These are phyloP conservation scores for Agrilus planipennis DNA, from an alignment of 1,140 invertebrate genomes.

Conservation along the genomic window DNA sequence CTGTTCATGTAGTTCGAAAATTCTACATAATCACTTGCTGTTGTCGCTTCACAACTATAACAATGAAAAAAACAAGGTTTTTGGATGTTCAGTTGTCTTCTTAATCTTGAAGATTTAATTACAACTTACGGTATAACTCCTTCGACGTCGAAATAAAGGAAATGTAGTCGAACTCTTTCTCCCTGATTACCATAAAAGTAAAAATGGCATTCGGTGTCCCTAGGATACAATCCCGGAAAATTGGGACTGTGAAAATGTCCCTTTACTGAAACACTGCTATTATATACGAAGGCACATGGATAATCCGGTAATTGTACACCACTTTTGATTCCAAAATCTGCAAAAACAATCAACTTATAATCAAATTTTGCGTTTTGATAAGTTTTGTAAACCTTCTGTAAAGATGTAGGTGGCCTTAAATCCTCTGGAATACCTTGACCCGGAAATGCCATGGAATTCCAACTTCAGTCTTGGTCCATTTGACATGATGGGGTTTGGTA, in stretches of 20 bases:
- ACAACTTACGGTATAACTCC: constrained; percentile 74
- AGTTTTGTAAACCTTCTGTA: constrained; percentile 64
- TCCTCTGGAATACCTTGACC: constrained; percentile 60
- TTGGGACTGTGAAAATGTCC: constrained; percentile 87
- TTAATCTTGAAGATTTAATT: neutral
- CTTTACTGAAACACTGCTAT: constrained; percentile 62
- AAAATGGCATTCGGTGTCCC: constrained; percentile 89
- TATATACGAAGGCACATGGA: constrained; percentile 73
- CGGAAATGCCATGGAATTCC: constrained; percentile 63
- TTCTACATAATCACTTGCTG: constrained; percentile 86
- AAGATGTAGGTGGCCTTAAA: constrained; percentile 82
- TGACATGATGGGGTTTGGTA: constrained; percentile 79
- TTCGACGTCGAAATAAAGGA: constrained; percentile 85
- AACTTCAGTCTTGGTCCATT: constrained; percentile 70
- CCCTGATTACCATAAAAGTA: constrained; percentile 75
- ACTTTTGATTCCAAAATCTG: constrained; percentile 70
- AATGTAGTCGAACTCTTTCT: constrained; percentile 76
- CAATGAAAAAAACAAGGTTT: constrained; percentile 9
- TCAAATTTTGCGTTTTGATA: neutral
- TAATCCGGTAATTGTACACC: constrained; percentile 59
- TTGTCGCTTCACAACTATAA: constrained; percentile 69
- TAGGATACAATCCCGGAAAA: constrained; percentile 83
- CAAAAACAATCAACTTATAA: constrained; percentile 17
- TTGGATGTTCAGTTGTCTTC: too few species aligned
- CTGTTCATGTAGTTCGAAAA: constrained; percentile 84